Percentiles rank a stretch among this genome's conserved stretches.
Evolutionary conservation across 2,113 vertebrate species (phyloP).

Genomic region (Apteryx mantelli): DNA sequence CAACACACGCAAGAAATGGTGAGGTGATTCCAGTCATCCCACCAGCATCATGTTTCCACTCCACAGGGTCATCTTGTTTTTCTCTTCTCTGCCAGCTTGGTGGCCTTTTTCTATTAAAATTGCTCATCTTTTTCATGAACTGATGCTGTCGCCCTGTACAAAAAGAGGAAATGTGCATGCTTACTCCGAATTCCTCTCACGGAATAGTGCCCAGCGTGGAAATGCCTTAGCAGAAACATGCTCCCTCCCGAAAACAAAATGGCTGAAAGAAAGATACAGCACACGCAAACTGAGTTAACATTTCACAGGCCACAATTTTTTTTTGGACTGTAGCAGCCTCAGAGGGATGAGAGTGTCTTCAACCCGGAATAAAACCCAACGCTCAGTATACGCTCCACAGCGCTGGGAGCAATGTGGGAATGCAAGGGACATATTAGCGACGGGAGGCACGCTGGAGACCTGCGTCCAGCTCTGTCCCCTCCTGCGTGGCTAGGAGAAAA

Average conservation of each 20-base stretch:
- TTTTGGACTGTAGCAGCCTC: background rate
- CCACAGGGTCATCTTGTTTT: background rate
- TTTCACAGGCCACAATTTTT: background rate
- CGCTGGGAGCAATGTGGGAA: background rate
- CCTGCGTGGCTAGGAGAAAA: background rate
- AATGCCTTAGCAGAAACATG: background rate
- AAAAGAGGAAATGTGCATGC: background rate
- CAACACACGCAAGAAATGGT: rapidly evolving
- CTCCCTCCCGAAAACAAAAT: background rate
- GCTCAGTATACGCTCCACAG: background rate
- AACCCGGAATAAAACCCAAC: background rate
- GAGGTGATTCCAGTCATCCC: background rate
- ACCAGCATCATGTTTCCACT: background rate
- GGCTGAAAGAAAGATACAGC: background rate
- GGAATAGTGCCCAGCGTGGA: background rate
- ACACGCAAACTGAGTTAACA: background rate
- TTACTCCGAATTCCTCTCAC: background rate
- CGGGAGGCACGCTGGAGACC: background rate
- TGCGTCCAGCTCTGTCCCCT: background rate
- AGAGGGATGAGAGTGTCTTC: background rate
- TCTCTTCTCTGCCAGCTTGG: background rate
- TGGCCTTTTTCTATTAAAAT: background rate
- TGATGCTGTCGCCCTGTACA: background rate
- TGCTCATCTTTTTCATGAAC: background rate
- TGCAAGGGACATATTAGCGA: background rate